phyloP scores from a whole-genome alignment of 1,140 invertebrate species.

The Oedothorax gibbosus region DNA sequence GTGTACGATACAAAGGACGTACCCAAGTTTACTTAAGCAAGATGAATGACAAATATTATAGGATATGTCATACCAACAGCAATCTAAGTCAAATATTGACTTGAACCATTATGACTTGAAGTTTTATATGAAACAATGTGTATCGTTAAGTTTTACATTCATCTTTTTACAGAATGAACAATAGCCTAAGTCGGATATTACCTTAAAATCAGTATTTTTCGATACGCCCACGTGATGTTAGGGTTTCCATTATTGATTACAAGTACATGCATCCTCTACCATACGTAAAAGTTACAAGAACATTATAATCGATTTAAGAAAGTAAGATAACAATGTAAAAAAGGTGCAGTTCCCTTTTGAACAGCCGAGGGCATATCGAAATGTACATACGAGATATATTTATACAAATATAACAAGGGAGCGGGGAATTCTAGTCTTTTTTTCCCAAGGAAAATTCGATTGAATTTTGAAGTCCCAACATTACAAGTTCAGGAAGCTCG shows the following conservation, averaged over 20 bases:
- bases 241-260: constrained; percentile 31
- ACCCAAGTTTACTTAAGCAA: no score
- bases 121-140: no score
- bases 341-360: constrained; percentile 28
- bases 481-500: neutral
- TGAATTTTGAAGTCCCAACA: constrained; percentile 20
- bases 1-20: no score
- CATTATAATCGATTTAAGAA: constrained; percentile 33
- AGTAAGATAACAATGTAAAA: neutral
- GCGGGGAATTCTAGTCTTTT: constrained; percentile 12
- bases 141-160: no score
- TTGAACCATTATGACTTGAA: no score
- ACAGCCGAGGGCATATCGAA: constrained; percentile 20
- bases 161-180: no score
- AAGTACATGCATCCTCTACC: constrained; percentile 2
- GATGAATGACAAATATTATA: no score
- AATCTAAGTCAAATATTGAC: no score
- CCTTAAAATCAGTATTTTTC: neutral
- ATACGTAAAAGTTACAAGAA: constrained; percentile 20
- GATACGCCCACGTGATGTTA: neutral
- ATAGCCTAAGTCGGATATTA: no score
- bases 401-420: neutral
- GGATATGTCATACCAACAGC: no score
- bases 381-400: constrained; percentile 6
- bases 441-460: constrained; percentile 34